Conservation (phyloP, 2,797 vertebrate species). For the Taeniopygia guttata region DNA sequence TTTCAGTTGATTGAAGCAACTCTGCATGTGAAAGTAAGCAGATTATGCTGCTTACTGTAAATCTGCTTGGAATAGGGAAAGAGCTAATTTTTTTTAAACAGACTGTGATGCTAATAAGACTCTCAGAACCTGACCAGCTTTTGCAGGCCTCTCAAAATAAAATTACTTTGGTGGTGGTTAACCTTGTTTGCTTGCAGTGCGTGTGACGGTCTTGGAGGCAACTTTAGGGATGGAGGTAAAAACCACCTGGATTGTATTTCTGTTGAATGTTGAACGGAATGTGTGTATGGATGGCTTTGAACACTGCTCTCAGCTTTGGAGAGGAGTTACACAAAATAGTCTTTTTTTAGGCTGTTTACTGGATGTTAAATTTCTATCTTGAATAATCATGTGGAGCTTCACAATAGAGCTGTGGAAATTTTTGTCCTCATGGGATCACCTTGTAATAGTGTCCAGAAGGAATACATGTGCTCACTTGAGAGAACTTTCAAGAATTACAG, state of each 20-base stretch:
- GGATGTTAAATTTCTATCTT: neutral
- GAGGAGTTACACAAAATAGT: neutral
- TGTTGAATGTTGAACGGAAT: rapidly evolving
- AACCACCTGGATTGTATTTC: neutral
- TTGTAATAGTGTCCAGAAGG: neutral
- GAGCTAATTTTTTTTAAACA: neutral
- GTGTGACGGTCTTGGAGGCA: rapidly evolving
- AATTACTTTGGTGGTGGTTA: neutral
- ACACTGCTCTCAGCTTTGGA: rapidly evolving
- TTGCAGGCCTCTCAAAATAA: neutral
- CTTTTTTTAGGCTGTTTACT: neutral
- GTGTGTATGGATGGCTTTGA: rapidly evolving
- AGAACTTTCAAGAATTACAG: neutral
- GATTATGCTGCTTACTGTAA: neutral
- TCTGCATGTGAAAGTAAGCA: neutral
- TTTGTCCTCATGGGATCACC: neutral
- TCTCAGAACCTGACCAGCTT: neutral
- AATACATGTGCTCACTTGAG: neutral
- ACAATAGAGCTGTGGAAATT: neutral
- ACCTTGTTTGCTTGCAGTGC: rapidly evolving
- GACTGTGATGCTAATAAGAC: neutral
- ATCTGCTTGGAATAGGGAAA: neutral
- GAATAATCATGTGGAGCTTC: neutral
- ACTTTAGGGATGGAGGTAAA: neutral
- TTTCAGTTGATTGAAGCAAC: neutral